These are phyloP conservation scores for Pangasianodon hypophthalmus DNA, from an alignment of 2,113 vertebrate species.

Conservation along the genomic window DNA sequence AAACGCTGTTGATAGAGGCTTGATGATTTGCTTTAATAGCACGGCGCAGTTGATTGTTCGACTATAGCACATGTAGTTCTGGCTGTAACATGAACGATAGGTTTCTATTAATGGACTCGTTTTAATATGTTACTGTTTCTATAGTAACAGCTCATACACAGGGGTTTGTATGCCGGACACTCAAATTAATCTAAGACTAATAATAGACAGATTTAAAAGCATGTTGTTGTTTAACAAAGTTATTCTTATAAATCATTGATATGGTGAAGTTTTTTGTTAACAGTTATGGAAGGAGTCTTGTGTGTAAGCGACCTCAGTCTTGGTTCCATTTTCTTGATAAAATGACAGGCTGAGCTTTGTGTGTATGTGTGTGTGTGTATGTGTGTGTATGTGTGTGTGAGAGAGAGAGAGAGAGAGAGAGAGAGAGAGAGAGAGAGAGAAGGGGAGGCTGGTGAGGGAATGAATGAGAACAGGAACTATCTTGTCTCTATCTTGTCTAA, in stretches of 20 bases:
- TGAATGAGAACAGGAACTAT: not conserved
- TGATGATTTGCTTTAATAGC: no score
- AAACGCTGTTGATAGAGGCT: no score
- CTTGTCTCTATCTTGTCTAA: not conserved
- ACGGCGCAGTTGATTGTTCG: no score
- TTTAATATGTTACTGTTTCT: not conserved
- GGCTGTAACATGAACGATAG: no score
- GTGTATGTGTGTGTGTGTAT: not conserved
- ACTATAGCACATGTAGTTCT: no score
- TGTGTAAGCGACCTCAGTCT: not conserved
- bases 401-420: no score
- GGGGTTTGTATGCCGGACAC: not conserved
- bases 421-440: not conserved
- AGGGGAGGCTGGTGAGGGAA: not conserved
- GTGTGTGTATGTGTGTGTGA: not conserved
- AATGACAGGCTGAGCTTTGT: not conserved
- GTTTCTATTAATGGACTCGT: no score
- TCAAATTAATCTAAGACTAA: not conserved
- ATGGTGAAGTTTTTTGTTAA: not conserved
- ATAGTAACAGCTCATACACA: not conserved
- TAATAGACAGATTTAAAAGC: not conserved
- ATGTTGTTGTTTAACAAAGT: not conserved
- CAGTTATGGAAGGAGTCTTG: not conserved
- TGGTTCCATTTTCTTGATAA: not conserved
- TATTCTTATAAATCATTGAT: not conserved